Evolutionary conservation across 2,113 vertebrate genomes (phyloP).

Genomic region (Typhlomys cinereus): DNA sequence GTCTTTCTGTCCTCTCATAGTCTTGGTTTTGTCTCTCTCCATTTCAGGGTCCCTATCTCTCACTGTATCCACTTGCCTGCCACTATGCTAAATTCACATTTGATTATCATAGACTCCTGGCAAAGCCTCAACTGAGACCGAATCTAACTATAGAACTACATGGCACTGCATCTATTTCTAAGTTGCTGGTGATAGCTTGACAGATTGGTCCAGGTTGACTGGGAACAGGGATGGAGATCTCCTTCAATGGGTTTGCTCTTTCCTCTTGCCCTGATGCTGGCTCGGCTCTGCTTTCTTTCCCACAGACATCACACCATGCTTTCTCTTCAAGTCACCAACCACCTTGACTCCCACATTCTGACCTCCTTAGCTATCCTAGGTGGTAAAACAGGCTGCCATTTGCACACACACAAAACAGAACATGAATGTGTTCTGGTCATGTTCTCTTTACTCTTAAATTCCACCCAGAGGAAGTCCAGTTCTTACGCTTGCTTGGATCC

Average conservation of each 20-base stretch:
- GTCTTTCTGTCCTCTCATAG: neutral
- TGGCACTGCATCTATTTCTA: neutral
- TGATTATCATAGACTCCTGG: neutral
- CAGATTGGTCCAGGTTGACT: neutral
- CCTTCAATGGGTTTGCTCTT: neutral
- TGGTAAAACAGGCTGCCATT: neutral
- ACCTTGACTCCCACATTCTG: neutral
- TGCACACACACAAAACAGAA: neutral
- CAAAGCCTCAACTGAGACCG: neutral
- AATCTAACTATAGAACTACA: neutral
- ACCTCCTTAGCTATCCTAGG: neutral
- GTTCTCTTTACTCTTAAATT: neutral
- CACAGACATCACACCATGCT: neutral
- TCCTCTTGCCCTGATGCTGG: neutral
- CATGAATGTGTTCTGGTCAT: neutral
- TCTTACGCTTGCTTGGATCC: neutral
- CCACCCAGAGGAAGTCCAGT: neutral
- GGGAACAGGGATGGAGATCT: neutral
- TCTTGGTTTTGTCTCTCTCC: neutral
- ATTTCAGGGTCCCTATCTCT: neutral
- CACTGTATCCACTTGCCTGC: neutral
- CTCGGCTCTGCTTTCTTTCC: neutral
- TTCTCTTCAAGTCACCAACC: neutral
- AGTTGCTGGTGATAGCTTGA: neutral
- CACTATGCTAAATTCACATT: slow-evolving; percentile 17